Conservation (phyloP, 2,113 vertebrate species). For the Stomatorhinus ivindoensis region DNA sequence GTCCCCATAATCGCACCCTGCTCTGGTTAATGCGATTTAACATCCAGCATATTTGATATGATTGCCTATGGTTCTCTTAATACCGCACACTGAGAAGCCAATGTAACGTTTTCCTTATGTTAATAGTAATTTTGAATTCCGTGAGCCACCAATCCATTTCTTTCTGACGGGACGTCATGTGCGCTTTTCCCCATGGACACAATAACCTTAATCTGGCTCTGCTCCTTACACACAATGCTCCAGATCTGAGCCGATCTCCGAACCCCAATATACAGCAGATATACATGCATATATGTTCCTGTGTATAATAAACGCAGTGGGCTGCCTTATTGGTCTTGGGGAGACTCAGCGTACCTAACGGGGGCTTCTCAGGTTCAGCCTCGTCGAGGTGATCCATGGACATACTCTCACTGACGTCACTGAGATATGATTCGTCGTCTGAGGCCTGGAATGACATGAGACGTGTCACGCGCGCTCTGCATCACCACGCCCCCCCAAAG, state of each 20-base stretch:
- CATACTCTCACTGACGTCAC: slow-evolving; percentile 90
- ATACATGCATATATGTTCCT: not conserved
- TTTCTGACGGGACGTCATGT: not conserved
- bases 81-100: not conserved
- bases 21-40: not conserved
- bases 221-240: not conserved
- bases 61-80: not conserved
- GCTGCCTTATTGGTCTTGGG: not conserved
- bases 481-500: not conserved
- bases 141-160: not conserved
- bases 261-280: not conserved
- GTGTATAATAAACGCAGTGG: not conserved
- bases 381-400: slow-evolving; percentile 90
- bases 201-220: not conserved
- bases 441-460: slow-evolving; percentile 62
- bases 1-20: not conserved
- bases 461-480: not conserved
- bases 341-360: slow-evolving; percentile 56
- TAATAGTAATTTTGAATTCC: not conserved
- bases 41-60: not conserved
- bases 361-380: slow-evolving; percentile 71
- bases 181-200: not conserved
- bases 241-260: not conserved
- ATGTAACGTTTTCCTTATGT: not conserved
- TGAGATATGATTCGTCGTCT: slow-evolving; percentile 90